Evolutionary conservation across 37 sponge, comb jelly and placozoan species (phyloP).

Genomic region (Geodia barretti): DNA sequence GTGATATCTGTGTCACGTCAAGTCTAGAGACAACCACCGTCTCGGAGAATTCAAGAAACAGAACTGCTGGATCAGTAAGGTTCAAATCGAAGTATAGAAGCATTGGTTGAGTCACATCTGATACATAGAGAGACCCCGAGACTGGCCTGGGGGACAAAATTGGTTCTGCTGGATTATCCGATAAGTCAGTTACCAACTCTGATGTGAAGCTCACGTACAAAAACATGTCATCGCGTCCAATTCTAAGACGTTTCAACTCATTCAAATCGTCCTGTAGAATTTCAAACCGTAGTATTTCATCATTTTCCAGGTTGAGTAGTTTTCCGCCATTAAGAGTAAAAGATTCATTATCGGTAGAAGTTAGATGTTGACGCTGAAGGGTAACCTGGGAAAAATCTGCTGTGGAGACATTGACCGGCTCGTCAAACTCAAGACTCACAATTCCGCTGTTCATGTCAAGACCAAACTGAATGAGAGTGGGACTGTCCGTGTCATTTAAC

Average conservation of each 20-base stretch:
- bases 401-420: conserved; percentile 76
- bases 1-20: conserved; percentile 61
- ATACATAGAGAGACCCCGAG: conserved; percentile 1
- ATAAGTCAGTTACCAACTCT: not conserved
- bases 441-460: conserved; percentile 79
- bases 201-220: conserved; percentile 35
- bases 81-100: conserved; percentile 68
- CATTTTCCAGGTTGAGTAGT: conserved; percentile 33
- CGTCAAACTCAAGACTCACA: conserved; percentile 67
- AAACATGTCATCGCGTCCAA: conserved; percentile 37
- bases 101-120: conserved; percentile 67
- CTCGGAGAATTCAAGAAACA: conserved; percentile 81
- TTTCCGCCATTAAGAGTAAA: conserved; percentile 59
- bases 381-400: conserved; percentile 60
- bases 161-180: conserved; percentile 53
- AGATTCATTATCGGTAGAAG: conserved; percentile 5
- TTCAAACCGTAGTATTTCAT: conserved; percentile 36
- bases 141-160: conserved; percentile 17
- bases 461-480: conserved; percentile 59
- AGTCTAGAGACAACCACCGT: conserved; percentile 60
- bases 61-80: conserved; percentile 54
- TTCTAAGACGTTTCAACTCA: conserved; percentile 79
- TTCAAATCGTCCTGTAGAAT: conserved; percentile 69
- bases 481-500: conserved; percentile 59
- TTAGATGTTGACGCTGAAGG: conserved; percentile 40